Percentiles rank a stretch among this genome's conserved stretches.
These are phyloP conservation scores for Philereme transversata DNA, from an alignment of 2,888 invertebrate genomes.

Conservation along the genomic window DNA sequence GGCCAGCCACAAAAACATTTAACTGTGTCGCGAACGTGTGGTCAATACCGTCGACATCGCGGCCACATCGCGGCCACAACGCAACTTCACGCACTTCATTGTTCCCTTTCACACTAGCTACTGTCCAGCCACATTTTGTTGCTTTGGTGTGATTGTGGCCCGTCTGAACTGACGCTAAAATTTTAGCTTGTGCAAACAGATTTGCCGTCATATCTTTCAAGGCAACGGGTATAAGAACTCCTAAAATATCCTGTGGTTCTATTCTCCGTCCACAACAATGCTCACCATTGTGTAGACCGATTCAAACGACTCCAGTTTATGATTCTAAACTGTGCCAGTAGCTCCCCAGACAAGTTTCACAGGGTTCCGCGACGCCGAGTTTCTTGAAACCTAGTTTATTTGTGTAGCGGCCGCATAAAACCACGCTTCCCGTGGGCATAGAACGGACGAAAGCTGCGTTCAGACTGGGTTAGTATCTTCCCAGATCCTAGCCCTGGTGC, in stretches of 20 bases:
- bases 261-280: background rate
- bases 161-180: no score
- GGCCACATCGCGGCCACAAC: no score
- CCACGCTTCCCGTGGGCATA: slow-evolving; percentile 55
- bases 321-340: slow-evolving; percentile 41
- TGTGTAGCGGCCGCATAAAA: slow-evolving; percentile 57
- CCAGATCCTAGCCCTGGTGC: no score
- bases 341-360: slow-evolving; percentile 43
- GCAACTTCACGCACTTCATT: no score
- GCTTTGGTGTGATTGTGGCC: no score
- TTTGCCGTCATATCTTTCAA: background rate
- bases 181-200: no score
- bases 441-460: slow-evolving; percentile 41
- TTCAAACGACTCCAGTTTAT: slow-evolving; percentile 24
- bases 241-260: background rate
- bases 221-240: background rate
- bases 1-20: no score
- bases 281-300: slow-evolving; percentile 14
- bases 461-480: slow-evolving; percentile 24
- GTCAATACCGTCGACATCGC: no score
- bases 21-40: no score
- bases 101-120: no score
- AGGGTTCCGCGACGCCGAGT: slow-evolving; percentile 36
- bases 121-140: no score
- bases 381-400: slow-evolving; percentile 62